Conservation (phyloP, 2,888 invertebrate species). For the Athalia cordata region DNA sequence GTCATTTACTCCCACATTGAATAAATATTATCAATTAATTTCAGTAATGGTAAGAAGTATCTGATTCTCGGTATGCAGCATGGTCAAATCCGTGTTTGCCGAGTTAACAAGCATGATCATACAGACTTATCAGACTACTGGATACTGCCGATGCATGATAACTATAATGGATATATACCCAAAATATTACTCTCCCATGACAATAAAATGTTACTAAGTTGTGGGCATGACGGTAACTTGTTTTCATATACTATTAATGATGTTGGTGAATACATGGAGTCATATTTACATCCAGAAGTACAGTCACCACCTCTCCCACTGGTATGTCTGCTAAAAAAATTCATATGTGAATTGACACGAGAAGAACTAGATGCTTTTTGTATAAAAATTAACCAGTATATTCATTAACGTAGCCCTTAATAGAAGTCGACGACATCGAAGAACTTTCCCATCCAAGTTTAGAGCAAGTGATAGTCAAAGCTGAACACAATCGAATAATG, state of each 20-base stretch:
- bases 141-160: slow-evolving; percentile 85
- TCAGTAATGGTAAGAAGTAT: slow-evolving; percentile 74
- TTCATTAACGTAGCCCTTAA: slow-evolving; percentile 47
- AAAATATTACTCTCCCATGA: slow-evolving; percentile 80
- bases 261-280: slow-evolving; percentile 37
- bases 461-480: slow-evolving; percentile 83
- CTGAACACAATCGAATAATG: slow-evolving; percentile 79
- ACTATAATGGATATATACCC: slow-evolving; percentile 81
- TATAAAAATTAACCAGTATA: slow-evolving; percentile 37
- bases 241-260: slow-evolving; percentile 78
- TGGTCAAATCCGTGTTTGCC: slow-evolving; percentile 78
- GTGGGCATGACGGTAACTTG: slow-evolving; percentile 86
- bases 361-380: neutral
- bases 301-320: slow-evolving; percentile 12
- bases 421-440: slow-evolving; percentile 69
- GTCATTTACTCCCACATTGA: neutral
- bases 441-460: slow-evolving; percentile 72
- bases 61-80: slow-evolving; percentile 79
- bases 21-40: slow-evolving; percentile 49
- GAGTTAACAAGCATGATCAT: slow-evolving; percentile 73
- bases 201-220: slow-evolving; percentile 77
- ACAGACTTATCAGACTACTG: slow-evolving; percentile 80
- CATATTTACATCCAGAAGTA: slow-evolving; percentile 29
- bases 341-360: slow-evolving; percentile 1
- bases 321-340: slow-evolving; percentile 33